Base-by-base conservation (phyloP, 2,113 vertebrate species). In the Willisornis vidua region DNA sequence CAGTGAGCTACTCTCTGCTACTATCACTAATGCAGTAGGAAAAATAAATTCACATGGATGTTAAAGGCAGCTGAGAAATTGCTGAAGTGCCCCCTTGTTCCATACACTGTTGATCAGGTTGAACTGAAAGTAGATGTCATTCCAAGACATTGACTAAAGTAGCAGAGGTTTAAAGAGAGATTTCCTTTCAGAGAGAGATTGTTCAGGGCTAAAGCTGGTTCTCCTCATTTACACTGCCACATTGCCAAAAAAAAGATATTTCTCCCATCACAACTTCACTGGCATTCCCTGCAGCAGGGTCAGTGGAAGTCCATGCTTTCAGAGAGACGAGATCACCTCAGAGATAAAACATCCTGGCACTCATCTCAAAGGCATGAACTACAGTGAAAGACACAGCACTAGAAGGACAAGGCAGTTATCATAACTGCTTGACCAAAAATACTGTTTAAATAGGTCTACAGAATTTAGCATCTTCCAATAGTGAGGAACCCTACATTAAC, bases 61-160 rank as follows among this genome's bases (percentile, higher is more conserved):
- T 62, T 17, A 8, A 43, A n/a, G 16, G 3, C 31, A 76, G 12
- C 16, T 79, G 45, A 75, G 20, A 61, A 65, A 55, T 20, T 63
- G 9, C 23, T 45, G 6, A 83, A 57, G 33, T 59, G 48, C 9
- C 5, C 48, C 4, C 2, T 52, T 0, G 0, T 72, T 85, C 28
- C 33, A 46, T 31, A 67, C 19, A 15, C 2, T 0, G 1, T 31
- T 85, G 29, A 65, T 65, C 45, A 73, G 54, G 19, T 22, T 91
- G 31, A 89, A 77, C 52, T 51, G 54, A 76, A 67, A 35, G 35
- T 3, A 79, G 3, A 3, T 54, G 9, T 46, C 0, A 0, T 81
- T 74, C 22, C 45, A 52, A 71, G 19, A 22, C 20, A 41, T 26
- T 85, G 70, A 73, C 54, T 73, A 52, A 73, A 89, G 26, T 29